These are phyloP conservation scores for Catharus ustulatus DNA, from an alignment of 2,797 vertebrate species.

Conservation along the genomic window DNA sequence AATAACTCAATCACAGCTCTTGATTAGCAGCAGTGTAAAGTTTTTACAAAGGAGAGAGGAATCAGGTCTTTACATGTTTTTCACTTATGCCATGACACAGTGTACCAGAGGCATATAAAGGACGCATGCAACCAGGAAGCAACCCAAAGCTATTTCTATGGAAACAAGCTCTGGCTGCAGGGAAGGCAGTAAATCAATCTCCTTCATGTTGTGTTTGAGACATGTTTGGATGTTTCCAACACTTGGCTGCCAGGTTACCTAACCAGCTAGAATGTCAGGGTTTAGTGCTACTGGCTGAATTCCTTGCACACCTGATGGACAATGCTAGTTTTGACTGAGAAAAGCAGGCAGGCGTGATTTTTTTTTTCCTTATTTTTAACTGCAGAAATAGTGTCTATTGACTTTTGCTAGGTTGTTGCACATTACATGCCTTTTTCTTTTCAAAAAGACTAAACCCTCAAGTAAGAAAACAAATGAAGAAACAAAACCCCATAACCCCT, in stretches of 20 bases:
- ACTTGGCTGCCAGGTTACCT: constrained; percentile 47
- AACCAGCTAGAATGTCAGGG: background rate
- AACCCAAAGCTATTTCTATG: constrained; percentile 67
- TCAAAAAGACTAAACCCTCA: background rate
- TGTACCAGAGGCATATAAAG: constrained; percentile 17
- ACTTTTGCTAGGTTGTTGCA: background rate
- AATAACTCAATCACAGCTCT: background rate
- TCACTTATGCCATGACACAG: background rate
- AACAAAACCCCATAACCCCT: rapidly evolving
- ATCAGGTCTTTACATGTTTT: constrained; percentile 8
- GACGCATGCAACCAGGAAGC: constrained; percentile 30
- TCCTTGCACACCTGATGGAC: background rate
- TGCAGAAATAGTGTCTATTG: background rate
- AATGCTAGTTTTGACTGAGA: background rate
- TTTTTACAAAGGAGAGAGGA: background rate
- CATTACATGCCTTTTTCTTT: background rate
- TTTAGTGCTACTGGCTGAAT: constrained; percentile 29
- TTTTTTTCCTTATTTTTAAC: background rate
- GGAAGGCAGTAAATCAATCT: constrained; percentile 50
- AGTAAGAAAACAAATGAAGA: background rate
- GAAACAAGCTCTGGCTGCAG: constrained; percentile 59
- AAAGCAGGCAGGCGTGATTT: background rate
- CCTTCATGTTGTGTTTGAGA: constrained; percentile 47
- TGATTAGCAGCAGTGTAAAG: background rate
- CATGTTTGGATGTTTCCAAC: constrained; percentile 42